Base-by-base conservation (phyloP, 2,888 invertebrate species). In the Heteromurus nitidus region DNA sequence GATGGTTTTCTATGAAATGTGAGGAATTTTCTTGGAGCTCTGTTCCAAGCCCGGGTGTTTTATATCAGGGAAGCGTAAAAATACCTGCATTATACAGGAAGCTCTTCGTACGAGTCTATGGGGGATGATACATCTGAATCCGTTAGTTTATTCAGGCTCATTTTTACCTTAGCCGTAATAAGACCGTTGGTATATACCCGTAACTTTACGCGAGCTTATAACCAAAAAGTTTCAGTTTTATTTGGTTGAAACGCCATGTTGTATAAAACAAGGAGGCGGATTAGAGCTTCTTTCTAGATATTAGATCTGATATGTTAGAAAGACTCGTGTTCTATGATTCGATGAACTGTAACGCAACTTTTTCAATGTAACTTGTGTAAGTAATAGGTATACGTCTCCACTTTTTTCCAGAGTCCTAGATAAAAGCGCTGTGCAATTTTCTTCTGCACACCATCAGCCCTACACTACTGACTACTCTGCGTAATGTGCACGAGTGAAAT, bases 121-220 rank as follows among this genome's bases (percentile, higher is more conserved):
- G 47, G n/a, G 47, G 47, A 47, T 47, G n/a, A 47, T 16, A 47
- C n/a, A 47, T 47, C 47, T 16, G 47, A 47, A 11, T 47, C 47
- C n/a, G 47, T 47, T 47, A 5, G n/a, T 5, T n/a, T 13, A 47
- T 47, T 47, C 47, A n/a, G n/a, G n/a, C 47, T 11, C 47, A 3
- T 16, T 16, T n/a, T 47, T 36, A n/a, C n/a, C n/a, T n/a, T n/a
- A n/a, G n/a, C n/a, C 36, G 36, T 36, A 36, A 9, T 47, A 47
- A 36, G 36, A 9, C 11, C n/a, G 47, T 47, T 47, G 47, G 11
- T 47, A 47, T 47, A n/a, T 47, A 11, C 16, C 7, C 11, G 16
- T 47, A n/a, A 47, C n/a, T 47, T 47, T 47, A 11, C 36, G 13
- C 36, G 5, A 9, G 7, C 36, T 36, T 36, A 36, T 36, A 13